These are phyloP conservation scores for Leptinotarsa lineolata DNA, from an alignment of 1,140 invertebrate genomes.

Conservation along the genomic window DNA sequence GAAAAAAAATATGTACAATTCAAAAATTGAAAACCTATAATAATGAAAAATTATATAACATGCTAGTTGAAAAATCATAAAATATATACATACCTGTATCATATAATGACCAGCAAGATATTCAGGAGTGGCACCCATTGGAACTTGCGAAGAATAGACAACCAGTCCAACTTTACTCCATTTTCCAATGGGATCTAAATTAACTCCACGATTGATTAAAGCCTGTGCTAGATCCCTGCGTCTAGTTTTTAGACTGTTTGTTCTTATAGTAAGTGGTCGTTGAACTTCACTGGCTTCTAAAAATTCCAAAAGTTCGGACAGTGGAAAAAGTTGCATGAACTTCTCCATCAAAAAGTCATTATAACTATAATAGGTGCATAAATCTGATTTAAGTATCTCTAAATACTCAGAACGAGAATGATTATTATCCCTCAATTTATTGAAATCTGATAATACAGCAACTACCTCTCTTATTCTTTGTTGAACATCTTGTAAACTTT, in stretches of 20 bases:
- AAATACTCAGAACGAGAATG: constrained; percentile 83
- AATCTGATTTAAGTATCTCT: constrained; percentile 77
- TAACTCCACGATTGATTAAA: constrained; percentile 94
- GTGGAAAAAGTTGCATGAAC: constrained; percentile 90
- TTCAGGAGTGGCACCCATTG: constrained; percentile 97
- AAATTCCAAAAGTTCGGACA: constrained; percentile 90
- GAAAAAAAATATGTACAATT: too few species aligned
- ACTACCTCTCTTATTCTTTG: constrained; percentile 90
- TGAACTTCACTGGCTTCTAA: constrained; percentile 96
- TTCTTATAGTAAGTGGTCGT: constrained; percentile 92
- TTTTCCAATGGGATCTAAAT: constrained; percentile 96
- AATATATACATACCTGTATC: constrained; percentile 66
- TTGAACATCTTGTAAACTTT: constrained; percentile 82
- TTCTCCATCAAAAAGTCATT: constrained; percentile 95
- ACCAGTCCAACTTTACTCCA: constrained; percentile 99
- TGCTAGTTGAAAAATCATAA: too few species aligned
- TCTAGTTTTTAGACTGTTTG: constrained; percentile 94
- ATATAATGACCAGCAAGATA: constrained; percentile 99
- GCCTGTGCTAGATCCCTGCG: constrained; percentile 91
- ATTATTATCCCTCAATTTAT: constrained; percentile 72
- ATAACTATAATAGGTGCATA: constrained; percentile 96
- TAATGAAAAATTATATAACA: too few species aligned
- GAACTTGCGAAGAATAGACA: constrained; percentile 94
- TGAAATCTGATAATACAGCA: constrained; percentile 88
- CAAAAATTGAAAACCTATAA: too few species aligned